These are phyloP conservation scores for Epistrophe eligans DNA, from an alignment of 2,888 invertebrate species.

Conservation along the genomic window DNA sequence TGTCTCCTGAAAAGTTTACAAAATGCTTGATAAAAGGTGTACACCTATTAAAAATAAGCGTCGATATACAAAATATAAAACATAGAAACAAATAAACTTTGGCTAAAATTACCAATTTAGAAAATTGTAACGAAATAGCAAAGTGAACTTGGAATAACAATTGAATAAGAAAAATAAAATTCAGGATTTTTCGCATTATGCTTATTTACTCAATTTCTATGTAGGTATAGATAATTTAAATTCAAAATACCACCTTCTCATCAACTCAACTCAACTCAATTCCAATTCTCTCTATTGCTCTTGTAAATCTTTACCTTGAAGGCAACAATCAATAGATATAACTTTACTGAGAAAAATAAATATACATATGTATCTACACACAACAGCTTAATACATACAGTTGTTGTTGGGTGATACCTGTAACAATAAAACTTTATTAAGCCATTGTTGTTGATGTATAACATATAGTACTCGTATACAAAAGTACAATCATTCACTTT, in stretches of 20 bases:
- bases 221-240: background rate
- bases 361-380: background rate
- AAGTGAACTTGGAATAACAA: no score
- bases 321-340: slow-evolving; percentile 20
- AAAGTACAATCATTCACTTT: slow-evolving; percentile 40
- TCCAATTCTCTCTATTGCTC: background rate
- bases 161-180: no score
- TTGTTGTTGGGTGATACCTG: background rate
- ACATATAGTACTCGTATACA: background rate
- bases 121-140: no score
- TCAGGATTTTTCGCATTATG: no score
- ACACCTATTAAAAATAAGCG: no score
- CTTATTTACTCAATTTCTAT: no score
- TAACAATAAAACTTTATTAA: slow-evolving; percentile 43
- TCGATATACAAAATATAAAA: no score
- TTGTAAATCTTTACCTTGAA: slow-evolving; percentile 7
- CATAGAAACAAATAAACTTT: no score
- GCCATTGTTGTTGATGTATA: slow-evolving; percentile 19
- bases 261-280: background rate
- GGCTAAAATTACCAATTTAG: no score
- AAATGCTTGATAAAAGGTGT: no score
- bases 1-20: no score
- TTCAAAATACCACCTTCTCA: background rate
- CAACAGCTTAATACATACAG: slow-evolving; percentile 11
- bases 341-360: slow-evolving; percentile 6